Evolutionary conservation across 2,888 invertebrate genomes (phyloP).

Genomic region (Chrysopilus asiliformis): DNA sequence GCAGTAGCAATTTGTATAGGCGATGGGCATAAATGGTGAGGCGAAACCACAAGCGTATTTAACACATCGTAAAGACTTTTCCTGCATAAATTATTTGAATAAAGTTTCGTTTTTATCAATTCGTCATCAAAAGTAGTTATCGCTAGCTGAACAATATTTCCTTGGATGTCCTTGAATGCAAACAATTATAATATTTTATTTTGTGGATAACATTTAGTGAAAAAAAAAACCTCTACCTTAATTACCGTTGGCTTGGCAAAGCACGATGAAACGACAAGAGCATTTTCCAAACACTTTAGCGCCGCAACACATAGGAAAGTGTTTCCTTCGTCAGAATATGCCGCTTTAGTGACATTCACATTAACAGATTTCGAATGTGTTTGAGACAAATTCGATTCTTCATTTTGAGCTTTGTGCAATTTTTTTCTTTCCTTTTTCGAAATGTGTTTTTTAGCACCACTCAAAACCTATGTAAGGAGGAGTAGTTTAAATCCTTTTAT

Average conservation of each 20-base stretch:
- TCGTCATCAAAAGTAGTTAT: constrained; percentile 6
- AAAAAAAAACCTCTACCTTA: constrained; percentile 15
- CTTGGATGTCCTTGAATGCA: constrained; percentile 19
- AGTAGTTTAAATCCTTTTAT: background rate
- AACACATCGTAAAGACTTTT: constrained; percentile 18
- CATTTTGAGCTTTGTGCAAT: constrained; percentile 25
- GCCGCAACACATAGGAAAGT: constrained; percentile 19
- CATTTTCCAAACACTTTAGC: constrained; percentile 18
- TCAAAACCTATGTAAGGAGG: constrained; percentile 18
- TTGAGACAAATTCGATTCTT: constrained; percentile 22
- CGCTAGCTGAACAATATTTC: constrained; percentile 18
- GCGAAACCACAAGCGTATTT: constrained; percentile 16
- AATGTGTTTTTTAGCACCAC: constrained; percentile 24
- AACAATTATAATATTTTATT: constrained; percentile 4
- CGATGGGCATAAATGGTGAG: constrained; percentile 24
- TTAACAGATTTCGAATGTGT: constrained; percentile 17
- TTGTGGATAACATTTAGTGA: background rate
- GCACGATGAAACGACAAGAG: constrained; percentile 16
- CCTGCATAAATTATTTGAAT: constrained; percentile 20
- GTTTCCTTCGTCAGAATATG: constrained; percentile 18
- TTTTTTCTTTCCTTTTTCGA: constrained; percentile 27
- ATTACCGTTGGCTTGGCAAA: constrained; percentile 20
- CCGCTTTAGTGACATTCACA: constrained; percentile 16
- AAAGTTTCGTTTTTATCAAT: constrained; percentile 12
- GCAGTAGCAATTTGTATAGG: constrained; percentile 20